These are phyloP conservation scores for Poecile montanus DNA, from an alignment of 2,797 vertebrate genomes.

Conservation along the genomic window DNA sequence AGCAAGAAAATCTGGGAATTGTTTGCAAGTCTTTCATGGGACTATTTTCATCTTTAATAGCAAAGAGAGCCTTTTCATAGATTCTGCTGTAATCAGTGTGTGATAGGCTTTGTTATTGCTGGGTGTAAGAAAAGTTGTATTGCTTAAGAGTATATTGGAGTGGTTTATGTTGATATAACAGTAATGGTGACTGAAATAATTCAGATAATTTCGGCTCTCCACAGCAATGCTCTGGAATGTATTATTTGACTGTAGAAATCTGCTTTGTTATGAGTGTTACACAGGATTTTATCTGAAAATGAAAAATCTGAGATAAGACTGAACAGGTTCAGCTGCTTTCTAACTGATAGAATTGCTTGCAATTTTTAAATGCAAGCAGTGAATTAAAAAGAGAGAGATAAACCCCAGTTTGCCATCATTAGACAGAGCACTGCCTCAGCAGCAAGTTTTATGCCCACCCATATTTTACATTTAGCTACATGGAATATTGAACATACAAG, in stretches of 20 bases:
- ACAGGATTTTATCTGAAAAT: neutral
- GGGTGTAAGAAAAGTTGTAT: neutral
- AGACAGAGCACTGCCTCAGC: neutral
- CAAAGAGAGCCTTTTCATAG: neutral
- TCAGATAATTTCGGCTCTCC: slow-evolving; percentile 2
- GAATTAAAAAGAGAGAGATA: neutral
- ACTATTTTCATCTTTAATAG: neutral
- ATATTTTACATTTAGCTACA: neutral
- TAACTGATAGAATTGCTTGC: neutral
- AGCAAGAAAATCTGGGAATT: neutral
- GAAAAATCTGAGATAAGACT: neutral
- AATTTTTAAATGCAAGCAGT: neutral
- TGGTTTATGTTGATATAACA: neutral
- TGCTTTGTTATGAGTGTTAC: neutral
- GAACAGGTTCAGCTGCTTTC: neutral
- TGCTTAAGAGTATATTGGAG: neutral
- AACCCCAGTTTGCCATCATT: neutral
- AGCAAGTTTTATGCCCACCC: neutral
- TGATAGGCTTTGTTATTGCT: neutral
- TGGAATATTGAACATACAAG: neutral
- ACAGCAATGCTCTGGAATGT: neutral
- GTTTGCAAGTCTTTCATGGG: neutral
- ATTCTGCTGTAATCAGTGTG: neutral
- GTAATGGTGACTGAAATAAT: neutral
- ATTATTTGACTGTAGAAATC: neutral